These are phyloP conservation scores for Pavo muticus DNA, from an alignment of 2,113 vertebrate genomes.

Conservation along the genomic window DNA sequence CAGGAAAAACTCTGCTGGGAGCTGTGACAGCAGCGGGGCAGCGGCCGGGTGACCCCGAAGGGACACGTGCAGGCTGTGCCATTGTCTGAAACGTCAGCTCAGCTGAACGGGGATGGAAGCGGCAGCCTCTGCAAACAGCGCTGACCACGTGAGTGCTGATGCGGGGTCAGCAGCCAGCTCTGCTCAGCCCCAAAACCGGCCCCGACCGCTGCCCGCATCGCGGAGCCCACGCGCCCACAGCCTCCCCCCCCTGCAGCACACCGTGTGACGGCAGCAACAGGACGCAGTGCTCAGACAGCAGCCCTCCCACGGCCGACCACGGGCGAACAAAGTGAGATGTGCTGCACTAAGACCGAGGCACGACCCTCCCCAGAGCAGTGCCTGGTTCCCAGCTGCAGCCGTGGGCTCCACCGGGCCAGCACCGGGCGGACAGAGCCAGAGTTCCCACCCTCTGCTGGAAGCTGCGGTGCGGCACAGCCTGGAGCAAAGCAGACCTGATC, in stretches of 20 bases:
- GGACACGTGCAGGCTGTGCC: background rate
- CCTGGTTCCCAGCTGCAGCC: background rate
- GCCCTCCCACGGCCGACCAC: background rate
- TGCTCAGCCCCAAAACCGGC: background rate
- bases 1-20: too few relatives aligned
- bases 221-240: accelerated
- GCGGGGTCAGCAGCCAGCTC: background rate
- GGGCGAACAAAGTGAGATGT: accelerated
- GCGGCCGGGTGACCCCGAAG: background rate
- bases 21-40: background rate
- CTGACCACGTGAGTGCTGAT: too few relatives aligned
- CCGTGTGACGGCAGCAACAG: background rate
- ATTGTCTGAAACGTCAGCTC: background rate
- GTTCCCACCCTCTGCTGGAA: background rate
- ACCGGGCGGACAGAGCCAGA: accelerated
- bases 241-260: background rate
- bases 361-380: background rate
- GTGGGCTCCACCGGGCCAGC: background rate
- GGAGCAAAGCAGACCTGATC: background rate
- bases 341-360: background rate
- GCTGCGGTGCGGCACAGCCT: background rate
- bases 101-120: background rate
- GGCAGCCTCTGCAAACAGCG: background rate
- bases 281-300: background rate
- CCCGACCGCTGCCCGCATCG: background rate